Base-by-base conservation (phyloP, 2,888 invertebrate genomes). In the Eucriotettix oculatus region DNA sequence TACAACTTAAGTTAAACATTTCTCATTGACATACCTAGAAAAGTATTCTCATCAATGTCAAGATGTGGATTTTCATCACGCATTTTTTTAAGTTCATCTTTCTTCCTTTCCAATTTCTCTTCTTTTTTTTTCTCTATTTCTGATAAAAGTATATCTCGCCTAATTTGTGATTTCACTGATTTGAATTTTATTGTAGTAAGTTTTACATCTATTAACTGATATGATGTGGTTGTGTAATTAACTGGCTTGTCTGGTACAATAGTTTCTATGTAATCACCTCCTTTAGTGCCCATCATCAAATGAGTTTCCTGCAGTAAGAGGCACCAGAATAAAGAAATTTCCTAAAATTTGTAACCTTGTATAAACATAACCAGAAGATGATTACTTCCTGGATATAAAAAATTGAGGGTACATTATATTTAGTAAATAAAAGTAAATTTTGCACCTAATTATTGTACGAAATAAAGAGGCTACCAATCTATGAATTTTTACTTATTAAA, bases 111-210 rank as follows among this genome's bases (percentile, higher is more conserved):
- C 60, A 79, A 43, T 72, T 83, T 76, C 66, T 73, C 70, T 58
- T 76, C 70, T 71, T 81, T 78, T 65, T 73, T 71, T 41, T 68
- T 68, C 65, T 81, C 79, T 41, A 79, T 79, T 62, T 79, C 78
- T 56, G 73, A 73, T 1, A 82, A 75, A 64, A 80, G 77, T n/a
- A 81, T 70, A 57, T 87, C 80, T 58, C 80, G 71, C 5, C 78
- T 70, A 61, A 84, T 79, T 58, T 74, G 74, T 41, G 83, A 79
- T 69, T 84, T 84, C 1, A 81, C 77, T 0, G 83, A 80, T 11
- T 71, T 71, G 67, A 84, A 84, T 59, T 73, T 72, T 5, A 78
- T 76, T 16, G 65, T 63, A 61, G 70, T 71, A 1, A 72, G 66
- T n/a, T 69, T 63, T 14, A 74, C 66, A 12, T 73, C 64, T 0